Percentiles rank a stretch among this genome's conserved stretches.
phyloP scores from a whole-genome alignment of 2,888 invertebrate genomes.

The Dioctria rufipes region DNA sequence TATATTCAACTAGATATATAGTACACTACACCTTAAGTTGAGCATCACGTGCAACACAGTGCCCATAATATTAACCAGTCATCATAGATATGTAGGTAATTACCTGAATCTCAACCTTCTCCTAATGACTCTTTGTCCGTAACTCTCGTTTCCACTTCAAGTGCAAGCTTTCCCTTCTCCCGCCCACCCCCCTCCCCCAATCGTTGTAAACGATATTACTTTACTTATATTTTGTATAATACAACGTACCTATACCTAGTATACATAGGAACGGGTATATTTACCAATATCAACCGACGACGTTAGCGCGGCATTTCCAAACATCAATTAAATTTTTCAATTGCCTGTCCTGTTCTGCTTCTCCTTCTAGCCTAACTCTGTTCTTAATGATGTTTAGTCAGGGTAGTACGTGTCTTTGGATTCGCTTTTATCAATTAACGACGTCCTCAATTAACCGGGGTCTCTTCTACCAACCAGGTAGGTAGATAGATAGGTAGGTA shows the following conservation, averaged over 20 bases:
- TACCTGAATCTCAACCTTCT: conserved; percentile 10
- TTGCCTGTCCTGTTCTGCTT: not conserved
- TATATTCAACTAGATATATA: no score
- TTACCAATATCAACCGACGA: no score
- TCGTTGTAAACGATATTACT: conserved; percentile 16
- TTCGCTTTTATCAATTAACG: not conserved
- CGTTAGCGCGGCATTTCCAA: conserved; percentile 3
- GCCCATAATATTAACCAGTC: not conserved
- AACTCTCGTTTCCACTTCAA: not conserved
- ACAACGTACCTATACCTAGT: no score
- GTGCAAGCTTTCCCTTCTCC: not conserved
- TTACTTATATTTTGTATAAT: not conserved
- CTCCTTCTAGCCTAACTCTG: not conserved
- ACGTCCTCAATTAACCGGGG: not conserved
- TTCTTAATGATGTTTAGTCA: conserved; percentile 14
- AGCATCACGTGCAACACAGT: no score
- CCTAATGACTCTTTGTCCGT: conserved; percentile 23
- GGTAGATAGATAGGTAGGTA: no score
- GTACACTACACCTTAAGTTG: no score
- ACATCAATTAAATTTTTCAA: conserved; percentile 22
- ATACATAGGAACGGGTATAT: no score
- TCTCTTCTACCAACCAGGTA: not conserved
- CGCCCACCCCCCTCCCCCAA: no score
- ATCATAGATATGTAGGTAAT: conserved; percentile 11
- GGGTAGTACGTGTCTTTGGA: not conserved